A percentile compares a stretch with the other conserved stretches of the same genome.
Evolutionary conservation across 2,797 vertebrate species (phyloP).

Genomic region (Cyprinodon diabolis): DNA sequence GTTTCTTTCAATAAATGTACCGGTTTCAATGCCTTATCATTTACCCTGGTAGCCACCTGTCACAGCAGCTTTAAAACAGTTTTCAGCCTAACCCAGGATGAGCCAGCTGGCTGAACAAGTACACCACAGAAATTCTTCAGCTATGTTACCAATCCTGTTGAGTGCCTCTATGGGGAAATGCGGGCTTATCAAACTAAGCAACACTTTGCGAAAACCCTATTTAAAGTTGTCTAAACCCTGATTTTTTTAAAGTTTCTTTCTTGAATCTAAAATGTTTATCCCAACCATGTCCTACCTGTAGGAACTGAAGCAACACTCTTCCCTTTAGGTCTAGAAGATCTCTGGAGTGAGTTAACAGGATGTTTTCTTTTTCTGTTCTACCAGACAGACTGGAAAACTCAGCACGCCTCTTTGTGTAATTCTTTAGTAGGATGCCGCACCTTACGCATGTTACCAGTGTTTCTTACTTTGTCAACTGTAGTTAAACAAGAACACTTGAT

Average conservation of each 20-base stretch:
- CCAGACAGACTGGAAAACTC: constrained; percentile 73
- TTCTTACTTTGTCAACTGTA: neutral
- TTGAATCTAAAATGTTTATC: neutral
- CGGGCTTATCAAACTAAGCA: constrained; percentile 75
- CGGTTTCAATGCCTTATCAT: neutral
- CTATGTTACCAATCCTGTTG: constrained; percentile 32
- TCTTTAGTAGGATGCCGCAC: neutral
- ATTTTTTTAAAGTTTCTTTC: constrained; percentile 12
- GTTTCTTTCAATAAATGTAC: neutral
- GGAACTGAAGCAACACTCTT: neutral
- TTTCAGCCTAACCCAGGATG: neutral
- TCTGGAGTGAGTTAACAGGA: constrained; percentile 63
- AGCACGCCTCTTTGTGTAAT: constrained; percentile 54
- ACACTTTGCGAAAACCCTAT: constrained; percentile 43
- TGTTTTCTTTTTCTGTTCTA: constrained; percentile 78
- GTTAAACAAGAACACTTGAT: neutral
- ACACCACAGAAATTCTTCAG: constrained; percentile 37
- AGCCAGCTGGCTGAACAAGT: neutral
- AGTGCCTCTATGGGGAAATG: constrained; percentile 35
- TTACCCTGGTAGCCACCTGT: neutral
- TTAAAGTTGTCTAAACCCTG: constrained; percentile 32
- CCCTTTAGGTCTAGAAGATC: constrained; percentile 36
- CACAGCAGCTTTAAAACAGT: neutral
- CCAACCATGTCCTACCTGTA: neutral
- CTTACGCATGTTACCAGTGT: neutral